These are phyloP conservation scores for Psittacus erithacus DNA, from an alignment of 2,113 vertebrate species.

Conservation along the genomic window DNA sequence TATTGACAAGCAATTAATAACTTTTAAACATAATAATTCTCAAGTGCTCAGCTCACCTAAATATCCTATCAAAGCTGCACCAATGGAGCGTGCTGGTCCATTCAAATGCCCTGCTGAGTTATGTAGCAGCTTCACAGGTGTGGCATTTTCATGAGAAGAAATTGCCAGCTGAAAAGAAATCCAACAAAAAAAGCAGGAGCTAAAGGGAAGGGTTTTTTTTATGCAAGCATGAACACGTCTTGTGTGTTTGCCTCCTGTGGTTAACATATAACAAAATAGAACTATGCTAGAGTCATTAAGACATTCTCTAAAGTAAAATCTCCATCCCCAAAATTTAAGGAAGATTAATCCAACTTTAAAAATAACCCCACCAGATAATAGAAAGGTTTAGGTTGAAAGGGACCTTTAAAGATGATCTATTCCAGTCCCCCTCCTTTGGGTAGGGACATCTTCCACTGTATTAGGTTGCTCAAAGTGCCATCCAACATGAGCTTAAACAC, in stretches of 20 bases:
- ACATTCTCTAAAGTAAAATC: neutral
- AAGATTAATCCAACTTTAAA: neutral
- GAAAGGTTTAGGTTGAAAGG: neutral
- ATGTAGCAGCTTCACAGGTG: constrained; percentile 93
- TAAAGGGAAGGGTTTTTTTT: neutral
- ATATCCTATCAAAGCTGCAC: constrained; percentile 95
- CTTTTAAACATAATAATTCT: neutral
- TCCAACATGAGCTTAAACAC: neutral
- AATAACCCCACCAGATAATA: neutral
- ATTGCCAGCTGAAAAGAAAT: constrained; percentile 83
- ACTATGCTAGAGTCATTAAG: neutral
- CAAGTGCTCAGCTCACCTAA: constrained; percentile 80
- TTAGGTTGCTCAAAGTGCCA: neutral
- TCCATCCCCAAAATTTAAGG: neutral
- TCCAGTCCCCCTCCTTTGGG: fast-evolving
- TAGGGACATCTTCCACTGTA: neutral
- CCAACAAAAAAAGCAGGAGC: neutral
- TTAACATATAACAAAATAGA: neutral
- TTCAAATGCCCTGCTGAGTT: constrained; percentile 96
- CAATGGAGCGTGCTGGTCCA: constrained; percentile 90
- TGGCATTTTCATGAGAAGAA: constrained; percentile 97
- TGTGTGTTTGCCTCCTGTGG: neutral
- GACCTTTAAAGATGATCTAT: neutral
- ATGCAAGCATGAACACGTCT: neutral
- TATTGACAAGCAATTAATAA: neutral